Conservation (phyloP, 2,113 vertebrate species). For the Poecilia latipinna region DNA sequence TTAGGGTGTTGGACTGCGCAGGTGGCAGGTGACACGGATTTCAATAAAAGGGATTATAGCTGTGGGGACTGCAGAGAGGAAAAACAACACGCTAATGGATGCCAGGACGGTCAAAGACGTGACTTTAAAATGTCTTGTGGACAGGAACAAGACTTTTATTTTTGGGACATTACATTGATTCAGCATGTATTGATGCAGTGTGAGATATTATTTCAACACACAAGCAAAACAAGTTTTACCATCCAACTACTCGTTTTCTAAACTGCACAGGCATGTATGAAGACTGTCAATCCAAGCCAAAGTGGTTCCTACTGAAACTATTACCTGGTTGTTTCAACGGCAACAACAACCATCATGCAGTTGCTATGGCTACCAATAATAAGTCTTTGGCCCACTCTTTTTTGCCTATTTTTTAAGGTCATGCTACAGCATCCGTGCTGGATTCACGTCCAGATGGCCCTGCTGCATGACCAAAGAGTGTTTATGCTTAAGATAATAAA, state of each 20-base stretch:
- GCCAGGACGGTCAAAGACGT: conserved; percentile 42
- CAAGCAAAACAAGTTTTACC: neutral
- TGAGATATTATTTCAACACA: neutral
- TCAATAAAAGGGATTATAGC: conserved; percentile 85
- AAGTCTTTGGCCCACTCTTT: neutral
- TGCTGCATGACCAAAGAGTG: too few species aligned
- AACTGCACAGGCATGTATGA: too few species aligned
- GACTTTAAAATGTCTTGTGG: conserved; percentile 12
- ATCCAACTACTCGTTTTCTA: too few species aligned
- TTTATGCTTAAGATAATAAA: too few species aligned
- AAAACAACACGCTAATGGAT: conserved; percentile 53
- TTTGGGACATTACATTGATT: conserved; percentile 5
- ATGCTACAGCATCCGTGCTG: neutral
- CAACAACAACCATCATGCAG: neutral
- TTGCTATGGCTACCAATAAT: neutral
- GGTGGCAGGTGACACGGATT: conserved; percentile 83
- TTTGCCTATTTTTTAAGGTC: neutral
- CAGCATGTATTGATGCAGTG: neutral
- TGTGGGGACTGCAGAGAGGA: conserved; percentile 74
- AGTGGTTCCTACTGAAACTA: neutral
- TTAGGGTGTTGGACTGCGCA: conserved; percentile 78
- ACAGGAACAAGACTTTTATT: neutral
- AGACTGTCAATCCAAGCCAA: neutral
- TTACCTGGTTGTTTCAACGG: neutral
- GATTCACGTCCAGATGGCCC: too few species aligned